Evolutionary conservation across 1,140 invertebrate genomes (phyloP), one percentile per base, ranked within the genome.

Genomic region (Papilio helenus): DNA sequence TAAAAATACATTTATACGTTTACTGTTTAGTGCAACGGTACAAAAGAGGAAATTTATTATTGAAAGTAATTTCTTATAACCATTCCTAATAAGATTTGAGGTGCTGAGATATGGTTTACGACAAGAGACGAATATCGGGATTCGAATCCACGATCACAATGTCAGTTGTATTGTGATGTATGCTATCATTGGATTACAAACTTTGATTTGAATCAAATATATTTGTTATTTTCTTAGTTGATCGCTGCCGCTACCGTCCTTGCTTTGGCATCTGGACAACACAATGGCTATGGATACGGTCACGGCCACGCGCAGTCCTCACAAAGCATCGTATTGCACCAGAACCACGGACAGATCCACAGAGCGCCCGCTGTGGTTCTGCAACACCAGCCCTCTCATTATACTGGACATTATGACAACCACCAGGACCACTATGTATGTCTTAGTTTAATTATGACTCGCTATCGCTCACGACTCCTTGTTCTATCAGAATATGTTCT

Each of bases 221-320:
- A 29, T 39, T 71, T 74, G 3, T 20, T 61, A 26, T 29, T 73
- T n/a, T 76, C 73, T 16, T 84, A 92, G 90, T 61, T 90, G 0
- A 26, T 90, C 18, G 88, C 82, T 39, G 49, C 85, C 18, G 71
- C 81, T 55, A 81, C 83, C 34, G 2, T 86, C 23, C 81, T 83
- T 18, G 82, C 80, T n/a, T 51, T 82, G 5, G 79, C 83, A 44
- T 74, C 84, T 29, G 77, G 71, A 20, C 68, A 81, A 3, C 80
- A 58, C 26, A 14, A 65, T 46, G 58, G 76, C 39, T 46, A 82
- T 39, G 82, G 72, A 29, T 68, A 87, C 51, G 85, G 81, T 12
- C 84, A 88, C 55, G 85, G 82, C 0, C 84, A 86, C 20, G 89
- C 88, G 0, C 85, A 85, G 42, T 89, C 89, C 1, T 87, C 88